Evolutionary conservation across 2,797 vertebrate species (phyloP), one percentile per base, ranked within the genome.

Genomic region (Anguilla megastoma): DNA sequence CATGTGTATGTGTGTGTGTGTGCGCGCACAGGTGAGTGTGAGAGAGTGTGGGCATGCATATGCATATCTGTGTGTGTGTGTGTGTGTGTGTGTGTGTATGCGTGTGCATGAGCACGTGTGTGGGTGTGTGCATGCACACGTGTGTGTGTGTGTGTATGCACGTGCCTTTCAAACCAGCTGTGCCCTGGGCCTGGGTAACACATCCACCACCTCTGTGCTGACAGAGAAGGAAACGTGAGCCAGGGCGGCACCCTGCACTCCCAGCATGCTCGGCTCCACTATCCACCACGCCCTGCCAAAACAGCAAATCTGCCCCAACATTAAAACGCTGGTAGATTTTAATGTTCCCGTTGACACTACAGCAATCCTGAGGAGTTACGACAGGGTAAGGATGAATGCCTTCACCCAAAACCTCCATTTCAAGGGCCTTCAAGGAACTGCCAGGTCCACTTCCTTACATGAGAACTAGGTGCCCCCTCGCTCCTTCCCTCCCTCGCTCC

Each of bases 51-150:
- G 6, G 27, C 3, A 24, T 30, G 36, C 45, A 52, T 7, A 7
- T 56, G 9, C 63, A 58, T 36, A 5, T 90, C 79, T 88, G 80
- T 18, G 60, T 3, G 16, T 27, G 8, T 54, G 66, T 89, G 84
- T 52, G 50, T 7, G 50, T 8, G 7, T 14, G 5, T 52, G 50
- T 7, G 50, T 52, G 12, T 9, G 60, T 63, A 18, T 63, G 60
- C 9, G 60, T 63, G 60, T 8, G 60, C 24, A 21, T n/a, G 60
- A 0, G 60, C 24, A 21, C 9, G 3, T 24, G 60, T 3, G 58
- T 24, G 60, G 24, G 60, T 63, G 18, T 6, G 60, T 5, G 24
- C 3, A 7, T n/a, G 60, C 3, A 7, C 24, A 0, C 0, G 21
- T 24, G 60, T 63, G 60, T 63, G 60, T 66, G 69, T 71, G 69